Evolutionary conservation across 2,113 vertebrate genomes (phyloP).

Genomic region (Bubo bubo): DNA sequence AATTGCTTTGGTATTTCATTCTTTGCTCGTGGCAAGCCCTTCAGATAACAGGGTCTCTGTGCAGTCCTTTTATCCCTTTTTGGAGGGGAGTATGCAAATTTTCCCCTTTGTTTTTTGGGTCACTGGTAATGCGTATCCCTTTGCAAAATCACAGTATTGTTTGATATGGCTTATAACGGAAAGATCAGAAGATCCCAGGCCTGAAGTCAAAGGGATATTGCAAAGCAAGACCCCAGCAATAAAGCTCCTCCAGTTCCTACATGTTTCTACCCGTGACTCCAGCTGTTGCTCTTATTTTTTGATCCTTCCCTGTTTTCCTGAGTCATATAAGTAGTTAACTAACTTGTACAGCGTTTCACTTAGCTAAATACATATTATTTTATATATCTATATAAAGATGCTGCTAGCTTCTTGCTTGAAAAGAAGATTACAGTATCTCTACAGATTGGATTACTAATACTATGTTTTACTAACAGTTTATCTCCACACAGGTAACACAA

Average conservation of each 20-base stretch:
- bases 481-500: slow-evolving; percentile 83
- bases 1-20: background rate
- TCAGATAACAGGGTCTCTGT: background rate
- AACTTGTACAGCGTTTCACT: background rate
- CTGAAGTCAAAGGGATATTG: background rate
- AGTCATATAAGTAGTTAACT: background rate
- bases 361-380: background rate
- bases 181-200: background rate
- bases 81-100: background rate
- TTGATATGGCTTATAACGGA: background rate
- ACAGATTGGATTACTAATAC: slow-evolving; percentile 31
- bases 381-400: background rate
- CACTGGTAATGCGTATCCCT: background rate
- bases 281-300: background rate
- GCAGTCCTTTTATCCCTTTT: background rate
- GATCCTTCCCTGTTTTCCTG: background rate
- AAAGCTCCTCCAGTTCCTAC: background rate
- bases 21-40: background rate
- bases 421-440: background rate
- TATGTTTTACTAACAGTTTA: slow-evolving; percentile 66
- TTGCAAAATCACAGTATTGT: background rate
- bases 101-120: background rate
- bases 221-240: background rate
- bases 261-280: background rate
- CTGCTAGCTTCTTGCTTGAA: background rate